Evolutionary conservation across 2,888 invertebrate genomes (phyloP).

Genomic region (Blera fallax): DNA sequence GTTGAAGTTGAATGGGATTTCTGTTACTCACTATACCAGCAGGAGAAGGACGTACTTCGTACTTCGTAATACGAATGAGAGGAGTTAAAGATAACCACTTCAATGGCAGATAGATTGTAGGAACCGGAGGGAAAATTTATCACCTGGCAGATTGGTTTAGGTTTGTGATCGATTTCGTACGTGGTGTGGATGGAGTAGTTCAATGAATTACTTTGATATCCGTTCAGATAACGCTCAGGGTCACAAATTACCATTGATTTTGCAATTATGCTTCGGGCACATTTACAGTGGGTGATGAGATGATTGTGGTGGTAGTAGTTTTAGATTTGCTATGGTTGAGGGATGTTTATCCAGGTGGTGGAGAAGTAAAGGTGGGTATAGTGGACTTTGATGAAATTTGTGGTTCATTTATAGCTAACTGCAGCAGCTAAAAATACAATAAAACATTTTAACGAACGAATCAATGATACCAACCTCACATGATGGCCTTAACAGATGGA

Average conservation of each 20-base stretch:
- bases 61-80: not conserved
- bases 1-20: conserved; percentile 57
- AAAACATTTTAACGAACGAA: no score
- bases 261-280: not conserved
- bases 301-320: conserved; percentile 19
- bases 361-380: no score
- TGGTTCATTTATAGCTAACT: no score
- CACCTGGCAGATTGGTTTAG: conserved; percentile 57
- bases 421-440: no score
- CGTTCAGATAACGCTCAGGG: conserved; percentile 24
- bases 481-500: no score
- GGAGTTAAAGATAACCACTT: conserved; percentile 7
- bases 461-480: no score
- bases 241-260: conserved; percentile 47
- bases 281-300: conserved; percentile 39
- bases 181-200: not conserved
- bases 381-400: no score
- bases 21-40: not conserved
- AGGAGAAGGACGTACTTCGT: not conserved
- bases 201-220: conserved; percentile 12
- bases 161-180: conserved; percentile 55
- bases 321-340: conserved; percentile 4
- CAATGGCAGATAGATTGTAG: conserved; percentile 27
- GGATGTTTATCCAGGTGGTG: conserved; percentile 28
- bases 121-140: conserved; percentile 59